Conservation (phyloP, 2,888 invertebrate genomes). For the Nemurella pictetii region DNA sequence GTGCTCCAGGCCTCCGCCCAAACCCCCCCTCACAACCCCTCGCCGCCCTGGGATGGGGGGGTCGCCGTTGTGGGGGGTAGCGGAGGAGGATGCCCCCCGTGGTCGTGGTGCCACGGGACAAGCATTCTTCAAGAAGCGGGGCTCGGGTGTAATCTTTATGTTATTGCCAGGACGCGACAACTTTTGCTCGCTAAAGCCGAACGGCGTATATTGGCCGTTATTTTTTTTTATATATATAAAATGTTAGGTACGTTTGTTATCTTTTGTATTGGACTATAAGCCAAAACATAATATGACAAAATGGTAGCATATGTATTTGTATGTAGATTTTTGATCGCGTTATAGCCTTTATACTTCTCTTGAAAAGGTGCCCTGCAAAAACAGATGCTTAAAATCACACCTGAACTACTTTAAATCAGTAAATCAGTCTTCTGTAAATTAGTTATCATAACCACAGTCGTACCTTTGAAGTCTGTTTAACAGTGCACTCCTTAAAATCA, state of each 20-base stretch:
- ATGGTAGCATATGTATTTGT: background rate
- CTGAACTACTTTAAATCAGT: too few relatives aligned
- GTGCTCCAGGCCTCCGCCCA: background rate
- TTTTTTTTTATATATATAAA: background rate
- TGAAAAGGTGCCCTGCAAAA: too few relatives aligned
- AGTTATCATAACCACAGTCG: too few relatives aligned
- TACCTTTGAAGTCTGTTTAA: too few relatives aligned
- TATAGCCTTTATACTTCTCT: background rate
- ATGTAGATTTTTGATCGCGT: background rate
- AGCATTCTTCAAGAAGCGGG: background rate
- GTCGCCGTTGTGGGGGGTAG: background rate
- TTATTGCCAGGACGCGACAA: slow-evolving; percentile 28
- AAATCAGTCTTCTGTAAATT: too few relatives aligned
- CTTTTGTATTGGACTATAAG: background rate
- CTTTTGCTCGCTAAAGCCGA: background rate
- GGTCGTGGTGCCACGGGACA: background rate
- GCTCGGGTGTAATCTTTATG: slow-evolving; percentile 12
- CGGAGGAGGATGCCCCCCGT: background rate
- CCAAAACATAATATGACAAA: too few relatives aligned
- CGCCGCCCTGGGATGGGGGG: slow-evolving; percentile 1
- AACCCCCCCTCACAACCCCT: too few relatives aligned
- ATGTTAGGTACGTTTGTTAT: background rate
- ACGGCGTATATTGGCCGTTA: background rate
- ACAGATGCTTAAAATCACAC: too few relatives aligned
- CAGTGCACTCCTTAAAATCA: too few relatives aligned